phyloP scores from a whole-genome alignment of 2,113 vertebrate species.

The Pterocles orientalis region DNA sequence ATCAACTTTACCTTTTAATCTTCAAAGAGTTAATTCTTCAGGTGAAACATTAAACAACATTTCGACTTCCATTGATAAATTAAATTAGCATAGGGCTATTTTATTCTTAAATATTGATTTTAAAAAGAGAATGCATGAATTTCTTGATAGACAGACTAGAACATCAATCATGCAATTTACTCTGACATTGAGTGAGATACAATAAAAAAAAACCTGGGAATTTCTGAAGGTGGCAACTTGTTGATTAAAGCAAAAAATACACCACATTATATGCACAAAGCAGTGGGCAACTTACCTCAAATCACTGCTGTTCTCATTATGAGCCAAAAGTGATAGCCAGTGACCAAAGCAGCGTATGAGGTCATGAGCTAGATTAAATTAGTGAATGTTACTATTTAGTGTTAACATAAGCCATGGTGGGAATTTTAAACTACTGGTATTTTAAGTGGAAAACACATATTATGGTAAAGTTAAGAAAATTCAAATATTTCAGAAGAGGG shows the following conservation, averaged over 20 bases:
- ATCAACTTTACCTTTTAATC: neutral
- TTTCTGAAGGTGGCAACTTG: slow-evolving; percentile 44
- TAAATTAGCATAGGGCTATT: slow-evolving; percentile 24
- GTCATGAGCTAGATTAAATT: neutral
- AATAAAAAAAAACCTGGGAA: neutral
- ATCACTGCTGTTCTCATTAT: neutral
- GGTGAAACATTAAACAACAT: neutral
- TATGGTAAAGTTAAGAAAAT: neutral
- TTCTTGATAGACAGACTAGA: slow-evolving; percentile 28
- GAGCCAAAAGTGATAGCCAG: neutral
- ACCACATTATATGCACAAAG: neutral
- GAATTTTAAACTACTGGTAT: neutral
- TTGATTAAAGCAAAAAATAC: neutral
- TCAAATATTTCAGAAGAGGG: neutral
- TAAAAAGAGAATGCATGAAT: neutral
- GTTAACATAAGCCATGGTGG: neutral
- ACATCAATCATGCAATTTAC: slow-evolving; percentile 68
- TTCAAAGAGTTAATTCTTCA: neutral
- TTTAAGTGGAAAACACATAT: neutral
- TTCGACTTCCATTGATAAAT: slow-evolving; percentile 13
- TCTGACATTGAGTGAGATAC: slow-evolving; percentile 40
- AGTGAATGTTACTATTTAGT: neutral
- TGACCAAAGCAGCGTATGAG: neutral
- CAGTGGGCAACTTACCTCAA: neutral
- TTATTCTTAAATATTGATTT: slow-evolving; percentile 66